These are phyloP conservation scores for Apamea sordens DNA, from an alignment of 2,888 invertebrate genomes.

Conservation along the genomic window DNA sequence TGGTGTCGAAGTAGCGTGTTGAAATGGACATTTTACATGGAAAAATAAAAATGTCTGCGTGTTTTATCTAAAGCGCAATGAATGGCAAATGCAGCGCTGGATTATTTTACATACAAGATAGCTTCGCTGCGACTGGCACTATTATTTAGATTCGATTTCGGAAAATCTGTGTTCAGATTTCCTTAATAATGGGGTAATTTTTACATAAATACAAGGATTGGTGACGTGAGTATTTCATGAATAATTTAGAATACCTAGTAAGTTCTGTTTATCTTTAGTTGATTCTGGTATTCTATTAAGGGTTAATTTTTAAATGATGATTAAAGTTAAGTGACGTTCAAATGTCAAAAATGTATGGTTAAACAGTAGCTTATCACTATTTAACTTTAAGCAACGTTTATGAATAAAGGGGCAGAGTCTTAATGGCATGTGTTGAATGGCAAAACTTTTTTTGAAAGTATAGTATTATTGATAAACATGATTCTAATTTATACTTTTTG, in stretches of 20 bases:
- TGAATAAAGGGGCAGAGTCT: neutral
- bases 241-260: neutral
- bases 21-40: slow-evolving; percentile 73
- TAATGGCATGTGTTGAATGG: neutral
- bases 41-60: slow-evolving; percentile 76
- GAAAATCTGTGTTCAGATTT: slow-evolving; percentile 48
- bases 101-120: slow-evolving; percentile 75
- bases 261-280: neutral
- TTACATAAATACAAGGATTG: slow-evolving; percentile 16
- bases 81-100: slow-evolving; percentile 75
- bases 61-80: slow-evolving; percentile 78
- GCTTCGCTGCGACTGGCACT: slow-evolving; percentile 48
- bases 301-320: too few species aligned
- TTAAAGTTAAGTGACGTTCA: neutral
- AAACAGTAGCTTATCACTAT: too few species aligned
- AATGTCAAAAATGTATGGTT: neutral
- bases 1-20: slow-evolving; percentile 51
- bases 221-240: too few species aligned
- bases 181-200: slow-evolving; percentile 44
- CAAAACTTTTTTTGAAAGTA: neutral
- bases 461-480: too few species aligned
- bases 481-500: neutral
- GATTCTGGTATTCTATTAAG: neutral
- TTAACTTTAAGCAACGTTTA: neutral
- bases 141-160: slow-evolving; percentile 64